These are phyloP conservation scores for Parnassius orleans DNA, from an alignment of 2,888 invertebrate genomes.

Conservation along the genomic window DNA sequence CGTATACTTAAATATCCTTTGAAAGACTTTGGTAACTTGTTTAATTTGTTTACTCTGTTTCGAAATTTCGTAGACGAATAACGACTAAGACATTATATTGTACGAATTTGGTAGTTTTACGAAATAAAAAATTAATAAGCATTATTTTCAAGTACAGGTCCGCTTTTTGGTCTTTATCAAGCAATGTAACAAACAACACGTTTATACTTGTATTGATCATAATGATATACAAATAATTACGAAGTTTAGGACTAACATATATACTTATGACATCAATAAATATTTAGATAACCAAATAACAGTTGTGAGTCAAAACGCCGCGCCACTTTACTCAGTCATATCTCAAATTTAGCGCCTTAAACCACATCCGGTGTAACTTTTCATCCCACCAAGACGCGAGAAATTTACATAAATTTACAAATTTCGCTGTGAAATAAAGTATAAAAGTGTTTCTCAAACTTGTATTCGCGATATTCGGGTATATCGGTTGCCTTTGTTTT, in stretches of 20 bases:
- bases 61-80: not conserved
- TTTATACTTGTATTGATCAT: no score
- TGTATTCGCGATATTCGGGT: not conserved
- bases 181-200: no score
- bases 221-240: no score
- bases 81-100: no score
- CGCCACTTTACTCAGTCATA: constrained; percentile 22
- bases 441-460: constrained; percentile 29
- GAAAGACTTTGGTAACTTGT: not conserved
- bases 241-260: no score
- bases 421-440: constrained; percentile 77
- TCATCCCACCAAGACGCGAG: constrained; percentile 70
- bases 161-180: no score
- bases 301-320: constrained; percentile 22
- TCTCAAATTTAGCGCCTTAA: constrained; percentile 30
- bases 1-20: constrained; percentile 4
- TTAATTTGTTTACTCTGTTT: not conserved
- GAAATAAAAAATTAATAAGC: no score
- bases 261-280: no score
- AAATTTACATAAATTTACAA: constrained; percentile 81
- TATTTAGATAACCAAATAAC: constrained; percentile 10
- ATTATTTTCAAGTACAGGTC: no score
- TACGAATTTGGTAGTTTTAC: no score
- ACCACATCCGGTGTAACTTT: constrained; percentile 50
- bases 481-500: no score